phyloP scores from a whole-genome alignment of 2,888 invertebrate genomes.

The Stenodera caucasica region DNA sequence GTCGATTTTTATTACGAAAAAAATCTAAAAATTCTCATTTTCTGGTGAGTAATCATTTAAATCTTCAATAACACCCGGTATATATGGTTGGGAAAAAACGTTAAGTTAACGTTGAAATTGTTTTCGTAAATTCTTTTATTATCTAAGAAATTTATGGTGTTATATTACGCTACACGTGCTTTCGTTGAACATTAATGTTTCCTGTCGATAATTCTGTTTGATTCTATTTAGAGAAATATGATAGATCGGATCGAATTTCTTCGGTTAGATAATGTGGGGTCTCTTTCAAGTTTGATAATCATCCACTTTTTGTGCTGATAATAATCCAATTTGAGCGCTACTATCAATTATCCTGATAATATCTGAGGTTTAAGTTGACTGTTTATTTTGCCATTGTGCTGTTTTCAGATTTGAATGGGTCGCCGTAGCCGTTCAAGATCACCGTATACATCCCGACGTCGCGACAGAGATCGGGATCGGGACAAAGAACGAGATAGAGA shows the following conservation, averaged over 20 bases:
- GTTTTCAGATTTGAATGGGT: constrained; percentile 55
- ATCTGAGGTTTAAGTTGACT: too few species aligned
- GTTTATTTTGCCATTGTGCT: constrained; percentile 20
- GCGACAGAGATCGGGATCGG: constrained; percentile 58
- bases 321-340: too few species aligned
- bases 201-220: background rate
- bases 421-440: constrained; percentile 58
- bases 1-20: constrained; percentile 1
- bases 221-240: background rate
- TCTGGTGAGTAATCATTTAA: background rate
- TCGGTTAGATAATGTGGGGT: background rate
- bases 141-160: background rate
- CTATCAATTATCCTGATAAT: too few species aligned
- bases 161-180: background rate
- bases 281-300: too few species aligned
- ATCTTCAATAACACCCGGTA: too few species aligned
- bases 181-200: background rate
- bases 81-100: background rate
- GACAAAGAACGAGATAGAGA: constrained; percentile 58
- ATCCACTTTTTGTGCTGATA: too few species aligned
- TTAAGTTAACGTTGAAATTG: background rate
- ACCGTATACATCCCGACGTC: constrained; percentile 58
- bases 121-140: background rate
- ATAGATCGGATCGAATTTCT: background rate
- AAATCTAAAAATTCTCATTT: background rate